Percentiles rank a stretch among this genome's conserved stretches.
Conservation (phyloP, 92 coral and sea anemone species). For the Phenganax marumi region DNA sequence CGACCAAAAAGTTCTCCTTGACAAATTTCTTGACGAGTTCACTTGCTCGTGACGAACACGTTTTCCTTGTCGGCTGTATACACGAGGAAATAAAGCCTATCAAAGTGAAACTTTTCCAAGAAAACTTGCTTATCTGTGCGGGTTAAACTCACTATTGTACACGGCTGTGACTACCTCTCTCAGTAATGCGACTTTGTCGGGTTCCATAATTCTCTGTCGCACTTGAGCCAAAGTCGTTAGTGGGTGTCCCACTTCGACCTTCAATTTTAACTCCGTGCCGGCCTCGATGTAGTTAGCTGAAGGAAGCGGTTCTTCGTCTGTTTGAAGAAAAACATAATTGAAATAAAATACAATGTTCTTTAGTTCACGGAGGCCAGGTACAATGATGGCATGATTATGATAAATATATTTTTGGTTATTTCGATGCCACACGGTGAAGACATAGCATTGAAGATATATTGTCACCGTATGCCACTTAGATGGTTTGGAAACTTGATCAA, state of each 20-base stretch:
- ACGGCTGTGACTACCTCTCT: conserved; percentile 48
- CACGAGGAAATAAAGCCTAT: background rate
- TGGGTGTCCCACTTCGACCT: conserved; percentile 79
- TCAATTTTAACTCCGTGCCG: conserved; percentile 87
- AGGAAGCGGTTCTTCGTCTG: conserved; percentile 82
- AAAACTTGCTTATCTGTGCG: no score
- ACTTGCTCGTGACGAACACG: no score
- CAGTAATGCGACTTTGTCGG: conserved; percentile 29
- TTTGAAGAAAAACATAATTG: background rate
- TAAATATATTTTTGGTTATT: no score
- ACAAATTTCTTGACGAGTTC: no score
- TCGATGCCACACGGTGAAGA: conserved; percentile 1
- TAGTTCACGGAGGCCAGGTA: background rate
- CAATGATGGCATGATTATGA: no score
- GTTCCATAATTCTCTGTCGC: conserved; percentile 25
- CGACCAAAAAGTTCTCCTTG: no score
- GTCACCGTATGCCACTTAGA: no score
- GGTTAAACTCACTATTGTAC: background rate
- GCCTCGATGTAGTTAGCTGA: conserved; percentile 83
- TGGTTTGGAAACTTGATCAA: no score
- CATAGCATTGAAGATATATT: no score
- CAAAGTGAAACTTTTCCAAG: background rate
- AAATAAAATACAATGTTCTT: background rate
- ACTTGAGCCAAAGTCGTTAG: conserved; percentile 61
- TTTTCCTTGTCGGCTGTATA: background rate